A percentile compares a stretch with the other conserved stretches of the same genome.
These are phyloP conservation scores for Psittacula derbiana DNA, from an alignment of 2,797 vertebrate genomes.

Conservation along the genomic window DNA sequence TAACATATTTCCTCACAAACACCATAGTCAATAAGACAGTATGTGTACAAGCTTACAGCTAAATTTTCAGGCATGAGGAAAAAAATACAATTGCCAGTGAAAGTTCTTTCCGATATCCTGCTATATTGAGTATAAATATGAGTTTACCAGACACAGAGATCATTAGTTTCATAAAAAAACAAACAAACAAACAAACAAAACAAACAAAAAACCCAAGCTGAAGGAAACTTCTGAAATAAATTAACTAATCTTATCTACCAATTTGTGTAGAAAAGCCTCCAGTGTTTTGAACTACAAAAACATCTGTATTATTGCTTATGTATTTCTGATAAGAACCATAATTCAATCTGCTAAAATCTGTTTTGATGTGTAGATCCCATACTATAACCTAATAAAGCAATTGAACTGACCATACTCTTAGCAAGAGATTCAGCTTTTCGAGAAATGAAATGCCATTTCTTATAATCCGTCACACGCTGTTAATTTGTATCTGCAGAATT, in stretches of 20 bases:
- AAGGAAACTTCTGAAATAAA: not conserved
- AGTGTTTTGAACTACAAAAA: not conserved
- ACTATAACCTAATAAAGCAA: not conserved
- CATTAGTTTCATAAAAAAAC: not conserved
- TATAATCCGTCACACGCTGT: not conserved
- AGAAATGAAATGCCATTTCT: not conserved
- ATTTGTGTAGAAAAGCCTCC: not conserved
- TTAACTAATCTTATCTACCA: not conserved
- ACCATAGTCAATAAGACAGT: not conserved
- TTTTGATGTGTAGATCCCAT: not conserved
- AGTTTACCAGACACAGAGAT: not conserved
- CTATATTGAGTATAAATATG: not conserved
- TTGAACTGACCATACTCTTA: not conserved
- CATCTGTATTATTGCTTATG: not conserved
- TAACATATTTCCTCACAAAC: not conserved
- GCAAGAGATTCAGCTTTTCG: not conserved
- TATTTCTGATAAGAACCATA: not conserved
- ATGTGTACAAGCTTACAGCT: not conserved
- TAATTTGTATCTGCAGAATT: constrained; percentile 1
- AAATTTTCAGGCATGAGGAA: not conserved
- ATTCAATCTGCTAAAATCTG: not conserved
- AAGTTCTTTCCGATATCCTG: not conserved
- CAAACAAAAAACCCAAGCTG: not conserved
- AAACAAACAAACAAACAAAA: not conserved
- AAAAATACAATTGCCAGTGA: not conserved